Evolutionary conservation across 2,888 invertebrate genomes (phyloP), one percentile per base, ranked within the genome.

Genomic region (Tetramorium bicarinatum): DNA sequence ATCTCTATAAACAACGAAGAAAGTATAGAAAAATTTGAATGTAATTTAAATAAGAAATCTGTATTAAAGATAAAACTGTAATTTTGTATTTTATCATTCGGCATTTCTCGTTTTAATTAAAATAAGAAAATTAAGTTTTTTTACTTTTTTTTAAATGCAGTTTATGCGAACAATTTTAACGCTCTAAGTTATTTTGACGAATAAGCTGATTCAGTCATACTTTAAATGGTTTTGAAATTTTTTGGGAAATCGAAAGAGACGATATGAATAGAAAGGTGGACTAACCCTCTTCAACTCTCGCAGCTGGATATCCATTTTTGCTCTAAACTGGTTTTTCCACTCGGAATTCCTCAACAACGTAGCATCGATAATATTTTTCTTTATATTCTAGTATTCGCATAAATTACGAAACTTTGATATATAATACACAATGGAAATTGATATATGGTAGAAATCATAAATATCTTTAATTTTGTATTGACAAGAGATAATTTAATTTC

Each of bases 231-330:
- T 85, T 82, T 41, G 82, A 84, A 79, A 89, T 86, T 88, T 86
- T 34, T 86, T 82, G 56, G 61, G 71, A 87, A 88, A 87, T 89
- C 81, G 87, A 87, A 87, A 85, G 4, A 54, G 87, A 85, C 83
- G 76, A 74, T 84, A 83, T 92, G 92, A 92, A 93, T 93, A 92
- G 86, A 87, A 74, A 87, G 82, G 83, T 88, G 87, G 87, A 87
- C 90, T 92, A 93, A 92, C 93, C 92, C 92, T 92, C 89, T 91
- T 91, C 90, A 92, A 92, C 91, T 93, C 89, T 93, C 94, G 83
- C 94, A 89, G 92, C 93, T 86, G 94, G 94, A 92, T 91, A 91
- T 91, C 91, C 87, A 85, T 89, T 89, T 89, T 84, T 64, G 64
- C 85, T 88, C 79, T 85, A 90, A 85, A 76, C 89, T 87, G 87